Conservation (phyloP, 2,797 vertebrate genomes). For the Eidolon dupreanum region DNA sequence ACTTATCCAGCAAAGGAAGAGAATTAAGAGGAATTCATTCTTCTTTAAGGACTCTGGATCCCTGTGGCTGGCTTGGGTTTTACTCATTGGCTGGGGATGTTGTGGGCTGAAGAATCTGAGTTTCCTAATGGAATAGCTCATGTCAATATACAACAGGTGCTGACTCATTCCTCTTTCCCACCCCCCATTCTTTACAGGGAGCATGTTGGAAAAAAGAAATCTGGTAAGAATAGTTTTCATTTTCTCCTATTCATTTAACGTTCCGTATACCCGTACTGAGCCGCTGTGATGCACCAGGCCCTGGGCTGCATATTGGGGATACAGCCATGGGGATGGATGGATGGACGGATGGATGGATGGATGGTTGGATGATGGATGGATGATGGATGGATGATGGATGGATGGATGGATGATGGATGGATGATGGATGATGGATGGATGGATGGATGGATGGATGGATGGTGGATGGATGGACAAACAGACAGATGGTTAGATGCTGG, state of each 20-base stretch:
- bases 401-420: background rate
- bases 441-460: background rate
- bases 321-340: background rate
- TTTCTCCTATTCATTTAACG: background rate
- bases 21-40: background rate
- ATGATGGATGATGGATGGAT: background rate
- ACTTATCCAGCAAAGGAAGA: background rate
- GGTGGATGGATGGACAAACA: background rate
- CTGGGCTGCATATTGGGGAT: background rate
- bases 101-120: background rate
- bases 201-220: conserved; percentile 94
- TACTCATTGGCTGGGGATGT: background rate
- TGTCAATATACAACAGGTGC: background rate
- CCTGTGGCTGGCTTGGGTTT: background rate
- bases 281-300: background rate
- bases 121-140: background rate
- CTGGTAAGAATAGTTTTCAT: conserved; percentile 90
- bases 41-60: background rate
- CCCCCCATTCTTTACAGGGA: conserved; percentile 89
- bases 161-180: conserved; percentile 17
- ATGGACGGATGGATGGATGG: background rate
- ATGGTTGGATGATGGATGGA: background rate
- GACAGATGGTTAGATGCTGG: background rate
- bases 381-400: too few relatives aligned
- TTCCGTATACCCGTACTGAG: background rate